Conservation (phyloP, 1,140 invertebrate genomes). For the Nomia melanderi region DNA sequence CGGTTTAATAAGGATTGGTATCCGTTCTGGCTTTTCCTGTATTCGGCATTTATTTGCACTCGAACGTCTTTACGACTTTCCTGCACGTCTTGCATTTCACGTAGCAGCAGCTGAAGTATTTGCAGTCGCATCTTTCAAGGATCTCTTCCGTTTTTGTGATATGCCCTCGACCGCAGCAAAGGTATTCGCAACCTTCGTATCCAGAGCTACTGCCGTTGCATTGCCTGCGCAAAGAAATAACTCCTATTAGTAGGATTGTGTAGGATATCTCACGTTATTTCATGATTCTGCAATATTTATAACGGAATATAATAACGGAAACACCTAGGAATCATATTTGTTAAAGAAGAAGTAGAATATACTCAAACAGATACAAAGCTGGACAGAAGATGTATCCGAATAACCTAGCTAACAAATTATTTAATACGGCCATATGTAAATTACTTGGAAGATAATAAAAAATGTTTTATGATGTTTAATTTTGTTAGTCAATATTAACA, state of each 20-base stretch:
- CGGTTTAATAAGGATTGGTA: neutral
- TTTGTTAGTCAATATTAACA: too few relatives aligned
- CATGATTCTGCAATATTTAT: too few relatives aligned
- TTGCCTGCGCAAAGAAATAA: slow-evolving; percentile 78
- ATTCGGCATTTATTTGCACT: slow-evolving; percentile 82
- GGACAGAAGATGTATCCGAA: too few relatives aligned
- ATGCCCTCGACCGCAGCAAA: slow-evolving; percentile 94
- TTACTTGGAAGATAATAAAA: too few relatives aligned
- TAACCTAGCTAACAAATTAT: too few relatives aligned
- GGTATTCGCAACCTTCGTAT: slow-evolving; percentile 90
- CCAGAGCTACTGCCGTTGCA: slow-evolving; percentile 87
- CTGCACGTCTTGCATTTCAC: slow-evolving; percentile 93
- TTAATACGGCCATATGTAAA: too few relatives aligned
- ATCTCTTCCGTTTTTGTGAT: slow-evolving; percentile 86
- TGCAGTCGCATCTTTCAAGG: slow-evolving; percentile 91
- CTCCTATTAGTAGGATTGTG: neutral
- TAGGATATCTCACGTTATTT: too few relatives aligned
- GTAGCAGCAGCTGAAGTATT: slow-evolving; percentile 95
- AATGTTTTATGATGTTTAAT: too few relatives aligned
- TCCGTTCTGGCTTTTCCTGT: neutral
- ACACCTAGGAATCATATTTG: too few relatives aligned
- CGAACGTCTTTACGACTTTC: slow-evolving; percentile 85
- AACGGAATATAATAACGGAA: too few relatives aligned
- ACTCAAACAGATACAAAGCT: too few relatives aligned
- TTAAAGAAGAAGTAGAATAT: too few relatives aligned